phyloP scores from a whole-genome alignment of 1,140 invertebrate species.

The Planococcus citri region DNA sequence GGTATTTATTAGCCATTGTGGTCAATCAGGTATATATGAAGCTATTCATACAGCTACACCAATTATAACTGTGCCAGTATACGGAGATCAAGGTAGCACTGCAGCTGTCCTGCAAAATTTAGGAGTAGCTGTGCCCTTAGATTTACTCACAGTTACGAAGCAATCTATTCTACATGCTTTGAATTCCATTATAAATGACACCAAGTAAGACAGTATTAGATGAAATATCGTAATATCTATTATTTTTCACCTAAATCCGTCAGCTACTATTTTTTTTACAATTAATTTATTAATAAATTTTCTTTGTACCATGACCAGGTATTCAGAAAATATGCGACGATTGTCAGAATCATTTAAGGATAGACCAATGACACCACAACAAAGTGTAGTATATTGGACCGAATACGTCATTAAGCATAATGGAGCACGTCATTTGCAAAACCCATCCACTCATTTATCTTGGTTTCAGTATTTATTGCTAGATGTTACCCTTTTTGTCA shows the following conservation, averaged over 20 bases:
- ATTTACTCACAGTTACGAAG: not conserved
- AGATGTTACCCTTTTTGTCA: slow-evolving; percentile 22
- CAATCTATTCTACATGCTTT: slow-evolving; percentile 36
- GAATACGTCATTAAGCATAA: slow-evolving; percentile 40
- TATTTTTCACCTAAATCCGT: no score
- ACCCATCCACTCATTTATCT: slow-evolving; percentile 12
- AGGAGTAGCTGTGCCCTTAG: slow-evolving; percentile 19
- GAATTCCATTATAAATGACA: not conserved
- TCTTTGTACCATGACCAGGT: no score
- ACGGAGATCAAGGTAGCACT: slow-evolving; percentile 33
- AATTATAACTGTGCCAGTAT: slow-evolving; percentile 37
- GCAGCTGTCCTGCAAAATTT: slow-evolving; percentile 27
- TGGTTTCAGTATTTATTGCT: slow-evolving; percentile 25
- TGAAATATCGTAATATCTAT: no score
- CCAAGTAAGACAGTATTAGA: not conserved
- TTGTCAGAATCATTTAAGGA: slow-evolving; percentile 24
- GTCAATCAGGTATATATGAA: slow-evolving; percentile 44
- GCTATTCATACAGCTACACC: slow-evolving; percentile 43
- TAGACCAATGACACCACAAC: slow-evolving; percentile 36
- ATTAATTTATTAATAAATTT: slow-evolving; percentile 9
- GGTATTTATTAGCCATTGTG: slow-evolving; percentile 49
- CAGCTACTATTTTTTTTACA: not conserved
- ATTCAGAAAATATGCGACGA: slow-evolving; percentile 22
- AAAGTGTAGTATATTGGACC: slow-evolving; percentile 44
- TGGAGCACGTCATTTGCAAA: slow-evolving; percentile 28